A percentile compares a stretch with the other conserved stretches of the same genome.
phyloP scores from a whole-genome alignment of 2,888 invertebrate species.

The Margaritifera margaritifera region DNA sequence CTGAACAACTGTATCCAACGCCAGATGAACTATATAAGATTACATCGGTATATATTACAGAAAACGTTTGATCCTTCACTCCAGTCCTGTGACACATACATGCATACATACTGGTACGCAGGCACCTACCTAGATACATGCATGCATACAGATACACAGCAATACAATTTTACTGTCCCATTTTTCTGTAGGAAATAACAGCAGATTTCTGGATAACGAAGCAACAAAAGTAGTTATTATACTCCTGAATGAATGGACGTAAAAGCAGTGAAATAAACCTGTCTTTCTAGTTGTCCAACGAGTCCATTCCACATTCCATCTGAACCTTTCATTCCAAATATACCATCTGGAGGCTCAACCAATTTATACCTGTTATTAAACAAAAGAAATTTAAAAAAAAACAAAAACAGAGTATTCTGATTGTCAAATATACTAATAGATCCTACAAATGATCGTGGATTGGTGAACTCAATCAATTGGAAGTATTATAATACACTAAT shows the following conservation, averaged over 20 bases:
- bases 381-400: neutral
- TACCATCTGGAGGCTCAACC: constrained; percentile 24
- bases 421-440: no score
- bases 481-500: no score
- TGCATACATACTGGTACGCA: no score
- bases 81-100: no score
- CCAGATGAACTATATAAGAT: no score
- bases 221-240: neutral
- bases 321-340: constrained; percentile 30
- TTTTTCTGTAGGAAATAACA: neutral
- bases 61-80: no score
- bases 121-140: no score
- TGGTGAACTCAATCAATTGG: no score
- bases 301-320: constrained; percentile 44
- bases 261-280: constrained; percentile 21
- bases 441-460: no score
- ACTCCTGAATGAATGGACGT: neutral
- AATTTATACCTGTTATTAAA: constrained; percentile 18
- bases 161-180: neutral
- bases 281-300: constrained; percentile 41
- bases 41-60: no score
- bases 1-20: no score
- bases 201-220: neutral
- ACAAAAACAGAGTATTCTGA: no score
- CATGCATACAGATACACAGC: neutral